A percentile compares a stretch with the other conserved stretches of the same genome.
Evolutionary conservation across 1,140 invertebrate species (phyloP).

Genomic region (Sipha flava): DNA sequence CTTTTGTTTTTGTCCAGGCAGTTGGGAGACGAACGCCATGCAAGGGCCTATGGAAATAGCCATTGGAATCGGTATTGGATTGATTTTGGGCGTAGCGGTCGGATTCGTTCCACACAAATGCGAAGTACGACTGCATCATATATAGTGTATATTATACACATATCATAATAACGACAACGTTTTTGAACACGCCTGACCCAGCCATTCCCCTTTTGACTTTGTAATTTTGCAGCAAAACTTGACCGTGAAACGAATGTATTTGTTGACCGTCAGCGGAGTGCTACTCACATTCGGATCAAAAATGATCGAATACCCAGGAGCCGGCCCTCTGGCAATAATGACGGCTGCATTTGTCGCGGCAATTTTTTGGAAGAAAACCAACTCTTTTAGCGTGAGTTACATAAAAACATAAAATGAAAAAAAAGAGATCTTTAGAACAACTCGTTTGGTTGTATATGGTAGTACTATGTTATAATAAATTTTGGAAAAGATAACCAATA

Average conservation of each 20-base stretch:
- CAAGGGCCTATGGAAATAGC: slow-evolving; percentile 51
- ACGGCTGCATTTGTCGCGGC: slow-evolving; percentile 54
- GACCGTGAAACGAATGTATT: slow-evolving; percentile 45
- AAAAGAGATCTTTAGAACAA: no score
- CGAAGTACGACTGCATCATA: slow-evolving; percentile 36
- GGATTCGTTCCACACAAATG: slow-evolving; percentile 45
- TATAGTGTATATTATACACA: not conserved
- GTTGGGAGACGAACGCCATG: slow-evolving; percentile 43
- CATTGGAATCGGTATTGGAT: slow-evolving; percentile 48
- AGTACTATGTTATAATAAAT: no score
- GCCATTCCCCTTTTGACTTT: not conserved
- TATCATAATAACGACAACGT: no score
- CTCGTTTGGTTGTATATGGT: no score
- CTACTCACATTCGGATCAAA: slow-evolving; percentile 54
- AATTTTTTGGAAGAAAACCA: slow-evolving; percentile 44
- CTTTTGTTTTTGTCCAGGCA: slow-evolving; percentile 32
- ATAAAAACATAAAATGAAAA: no score
- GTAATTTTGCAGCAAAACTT: slow-evolving; percentile 40
- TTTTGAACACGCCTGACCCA: no score
- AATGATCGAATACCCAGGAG: slow-evolving; percentile 50
- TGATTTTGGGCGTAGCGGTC: slow-evolving; percentile 47
- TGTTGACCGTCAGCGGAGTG: slow-evolving; percentile 50
- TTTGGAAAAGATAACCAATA: no score
- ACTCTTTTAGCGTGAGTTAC: not conserved
- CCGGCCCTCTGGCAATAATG: slow-evolving; percentile 55